phyloP scores from a whole-genome alignment of 2,797 vertebrate genomes.

The Huso huso region DNA sequence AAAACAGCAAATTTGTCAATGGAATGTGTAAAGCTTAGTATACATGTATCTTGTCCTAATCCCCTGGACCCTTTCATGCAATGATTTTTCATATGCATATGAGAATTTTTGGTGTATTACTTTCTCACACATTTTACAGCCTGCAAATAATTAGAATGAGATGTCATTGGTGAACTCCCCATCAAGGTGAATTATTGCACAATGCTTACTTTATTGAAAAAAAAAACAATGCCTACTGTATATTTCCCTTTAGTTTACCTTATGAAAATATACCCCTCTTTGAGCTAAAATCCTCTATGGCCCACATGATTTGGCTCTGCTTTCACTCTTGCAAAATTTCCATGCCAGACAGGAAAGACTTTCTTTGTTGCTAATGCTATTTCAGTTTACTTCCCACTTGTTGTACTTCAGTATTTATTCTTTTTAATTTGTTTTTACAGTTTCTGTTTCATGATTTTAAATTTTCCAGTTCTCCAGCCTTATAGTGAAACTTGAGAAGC shows the following conservation, averaged over 20 bases:
- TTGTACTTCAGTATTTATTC: background rate
- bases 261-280: constrained; percentile 20
- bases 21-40: constrained; percentile 71
- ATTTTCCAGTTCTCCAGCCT: no score
- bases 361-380: background rate
- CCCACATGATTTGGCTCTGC: constrained; percentile 11
- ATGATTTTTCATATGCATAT: constrained; percentile 69
- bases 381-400: constrained; percentile 13
- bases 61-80: constrained; percentile 45
- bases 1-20: constrained; percentile 75
- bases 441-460: background rate
- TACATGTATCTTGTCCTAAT: constrained; percentile 67
- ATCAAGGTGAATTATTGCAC: constrained; percentile 31
- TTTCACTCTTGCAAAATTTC: constrained; percentile 9
- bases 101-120: constrained; percentile 54
- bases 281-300: constrained; percentile 7
- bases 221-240: constrained; percentile 5
- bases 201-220: constrained; percentile 15
- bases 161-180: constrained; percentile 35
- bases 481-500: no score
- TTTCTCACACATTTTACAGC: constrained; percentile 69
- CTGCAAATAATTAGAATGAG: constrained; percentile 38
- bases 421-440: background rate
- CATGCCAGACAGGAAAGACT: constrained; percentile 18
- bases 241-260: background rate